A percentile compares a stretch with the other conserved stretches of the same genome.
Conservation (phyloP, 1,140 invertebrate genomes). For the Penaeus indicus region DNA sequence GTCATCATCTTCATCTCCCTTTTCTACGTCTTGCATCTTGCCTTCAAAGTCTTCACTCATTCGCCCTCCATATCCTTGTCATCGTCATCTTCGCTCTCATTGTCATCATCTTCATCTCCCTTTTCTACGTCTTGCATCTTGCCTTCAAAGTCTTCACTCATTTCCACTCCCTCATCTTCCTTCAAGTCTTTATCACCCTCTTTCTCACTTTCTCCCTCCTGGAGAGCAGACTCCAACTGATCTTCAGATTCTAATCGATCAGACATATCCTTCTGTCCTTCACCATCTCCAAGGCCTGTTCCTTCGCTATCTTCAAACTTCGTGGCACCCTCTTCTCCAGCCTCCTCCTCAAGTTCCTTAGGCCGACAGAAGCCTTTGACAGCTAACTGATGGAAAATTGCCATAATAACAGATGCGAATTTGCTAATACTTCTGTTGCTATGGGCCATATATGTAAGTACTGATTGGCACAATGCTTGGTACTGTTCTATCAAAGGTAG, state of each 20-base stretch:
- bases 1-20: conserved; percentile 77
- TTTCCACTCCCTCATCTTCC: conserved; percentile 94
- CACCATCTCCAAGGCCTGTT: conserved; percentile 89
- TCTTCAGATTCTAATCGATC: conserved; percentile 94
- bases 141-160: conserved; percentile 93
- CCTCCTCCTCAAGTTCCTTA: conserved; percentile 79
- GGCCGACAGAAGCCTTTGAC: conserved; percentile 95
- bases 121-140: conserved; percentile 76
- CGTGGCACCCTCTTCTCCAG: conserved; percentile 69
- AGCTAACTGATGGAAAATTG: conserved; percentile 87
- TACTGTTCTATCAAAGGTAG: conserved; percentile 86
- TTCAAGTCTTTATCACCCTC: conserved; percentile 80
- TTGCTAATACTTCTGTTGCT: conserved; percentile 84
- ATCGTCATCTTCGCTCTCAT: conserved; percentile 74
- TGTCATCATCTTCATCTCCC: conserved; percentile 78
- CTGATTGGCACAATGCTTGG: conserved; percentile 81
- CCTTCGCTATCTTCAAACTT: conserved; percentile 76
- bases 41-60: conserved; percentile 95
- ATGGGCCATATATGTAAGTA: conserved; percentile 81
- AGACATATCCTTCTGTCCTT: conserved; percentile 94
- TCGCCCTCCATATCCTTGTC: conserved; percentile 87
- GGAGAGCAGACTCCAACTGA: conserved; percentile 90
- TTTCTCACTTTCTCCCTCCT: conserved; percentile 81
- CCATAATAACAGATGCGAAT: conserved; percentile 85
- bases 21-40: conserved; percentile 76